Base-by-base conservation (phyloP, 2,797 vertebrate species). In the Tokudaia muenninki region DNA sequence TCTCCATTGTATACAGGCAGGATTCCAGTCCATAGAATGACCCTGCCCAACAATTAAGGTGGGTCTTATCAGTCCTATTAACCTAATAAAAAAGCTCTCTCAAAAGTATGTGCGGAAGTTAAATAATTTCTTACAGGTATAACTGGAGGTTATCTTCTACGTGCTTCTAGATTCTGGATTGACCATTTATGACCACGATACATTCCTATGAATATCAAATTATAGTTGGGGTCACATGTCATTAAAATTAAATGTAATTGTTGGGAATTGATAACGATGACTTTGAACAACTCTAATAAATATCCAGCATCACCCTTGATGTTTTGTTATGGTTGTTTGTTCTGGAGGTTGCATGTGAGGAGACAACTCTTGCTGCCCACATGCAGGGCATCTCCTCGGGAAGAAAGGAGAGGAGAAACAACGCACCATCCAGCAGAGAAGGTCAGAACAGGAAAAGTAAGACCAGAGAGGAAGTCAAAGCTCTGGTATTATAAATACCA, bases 291-390 rank as follows among this genome's bases (percentile, higher is more conserved):
- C 6, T 41, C n/a, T 65, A 91, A 67, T 78, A 87, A 90, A 86
- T 92, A 89, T 63, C 84, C 14, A 93, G 92, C 94, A 74, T 86
- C 14, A 83, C 37, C 14, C 16, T 93, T 57, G 77, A 84, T 24
- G 70, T 52, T 65, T 91, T 74, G 13, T 81, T 79, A 86, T 80
- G 50, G 37, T 50, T 65, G 5, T 72, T 47, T 79, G 80, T 37
- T 57, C 61, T 70, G 67, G 34, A 72, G 6, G 16, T 0, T 50
- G 19, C 9, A 16, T 5, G 0, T 52, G 59, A 75, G 67, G 72
- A 31, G 11, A 4, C 16, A 21, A n/a, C 3, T 57, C 24, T 19
- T 65, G 87, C n/a, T 0, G 1, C 5, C 75, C 6, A 47, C 1
- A 37, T 16, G 10, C 26, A 44, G 78, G 17, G 13, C 6, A 8